phyloP scores from a whole-genome alignment of 2,113 vertebrate species.

The Pomatostomus ruficeps region DNA sequence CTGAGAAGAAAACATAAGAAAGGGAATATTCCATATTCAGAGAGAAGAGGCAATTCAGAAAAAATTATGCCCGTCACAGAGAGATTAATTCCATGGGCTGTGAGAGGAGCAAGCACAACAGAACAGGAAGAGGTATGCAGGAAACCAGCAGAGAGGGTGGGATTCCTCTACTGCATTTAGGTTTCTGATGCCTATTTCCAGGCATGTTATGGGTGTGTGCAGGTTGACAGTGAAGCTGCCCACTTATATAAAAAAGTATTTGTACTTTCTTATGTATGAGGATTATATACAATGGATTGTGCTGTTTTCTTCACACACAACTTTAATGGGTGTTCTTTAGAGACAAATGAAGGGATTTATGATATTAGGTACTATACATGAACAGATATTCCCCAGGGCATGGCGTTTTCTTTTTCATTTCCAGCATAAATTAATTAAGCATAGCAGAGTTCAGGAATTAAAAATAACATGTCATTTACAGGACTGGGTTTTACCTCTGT shows the following conservation, averaged over 20 bases:
- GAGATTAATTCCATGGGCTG: not conserved
- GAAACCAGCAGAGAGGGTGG: not conserved
- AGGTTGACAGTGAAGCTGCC: not conserved
- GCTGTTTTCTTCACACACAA: not conserved
- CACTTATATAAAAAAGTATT: not conserved
- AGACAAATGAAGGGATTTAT: not conserved
- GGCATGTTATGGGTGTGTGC: not conserved
- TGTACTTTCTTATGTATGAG: not conserved
- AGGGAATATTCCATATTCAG: not conserved
- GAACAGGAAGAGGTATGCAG: not conserved
- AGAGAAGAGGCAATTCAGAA: not conserved
- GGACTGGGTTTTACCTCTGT: not conserved
- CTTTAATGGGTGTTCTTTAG: not conserved
- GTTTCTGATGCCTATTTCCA: not conserved
- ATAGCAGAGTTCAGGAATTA: not conserved
- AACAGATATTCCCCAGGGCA: not conserved
- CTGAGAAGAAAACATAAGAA: not conserved
- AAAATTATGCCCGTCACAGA: not conserved
- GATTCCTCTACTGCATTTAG: not conserved
- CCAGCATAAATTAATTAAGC: not conserved
- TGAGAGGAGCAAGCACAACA: not conserved
- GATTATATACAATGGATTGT: not conserved
- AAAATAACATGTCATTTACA: not conserved
- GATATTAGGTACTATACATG: not conserved
- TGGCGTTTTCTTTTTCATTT: not conserved